A percentile compares a stretch with the other conserved stretches of the same genome.
These are phyloP conservation scores for Acrobasis suavella DNA, from an alignment of 2,888 invertebrate species.

Conservation along the genomic window DNA sequence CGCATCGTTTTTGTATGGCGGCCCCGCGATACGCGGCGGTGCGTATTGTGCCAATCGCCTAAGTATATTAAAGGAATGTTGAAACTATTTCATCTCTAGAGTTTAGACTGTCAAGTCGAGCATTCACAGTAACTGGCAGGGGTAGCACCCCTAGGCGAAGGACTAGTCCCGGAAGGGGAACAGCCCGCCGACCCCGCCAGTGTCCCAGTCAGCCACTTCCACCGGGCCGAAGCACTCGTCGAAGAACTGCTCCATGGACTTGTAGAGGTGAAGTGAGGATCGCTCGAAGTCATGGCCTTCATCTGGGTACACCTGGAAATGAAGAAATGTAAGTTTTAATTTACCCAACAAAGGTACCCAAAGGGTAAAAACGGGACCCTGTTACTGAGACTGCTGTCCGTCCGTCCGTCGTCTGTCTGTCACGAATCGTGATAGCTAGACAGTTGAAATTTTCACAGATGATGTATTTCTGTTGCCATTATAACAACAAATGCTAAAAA, in stretches of 20 bases:
- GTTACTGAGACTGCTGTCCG: too few species aligned
- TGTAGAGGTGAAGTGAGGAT: conserved; percentile 89
- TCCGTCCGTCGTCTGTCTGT: too few species aligned
- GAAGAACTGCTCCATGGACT: conserved; percentile 93
- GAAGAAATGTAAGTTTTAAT: not conserved
- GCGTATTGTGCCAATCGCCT: too few species aligned
- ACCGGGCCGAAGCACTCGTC: conserved; percentile 90
- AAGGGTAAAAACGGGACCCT: too few species aligned
- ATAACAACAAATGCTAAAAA: too few species aligned
- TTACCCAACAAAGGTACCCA: too few species aligned
- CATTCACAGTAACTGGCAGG: conserved; percentile 6
- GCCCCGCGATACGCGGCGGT: too few species aligned
- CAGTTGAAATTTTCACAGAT: too few species aligned
- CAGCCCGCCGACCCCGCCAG: conserved; percentile 79
- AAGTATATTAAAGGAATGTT: not conserved
- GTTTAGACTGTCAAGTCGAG: not conserved
- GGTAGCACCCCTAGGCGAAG: conserved; percentile 23
- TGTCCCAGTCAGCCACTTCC: conserved; percentile 87
- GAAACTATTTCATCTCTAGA: not conserved
- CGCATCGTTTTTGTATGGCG: too few species aligned
- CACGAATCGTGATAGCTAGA: too few species aligned
- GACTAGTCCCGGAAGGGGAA: conserved; percentile 77
- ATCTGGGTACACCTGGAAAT: conserved; percentile 91
- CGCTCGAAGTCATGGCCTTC: conserved; percentile 90
- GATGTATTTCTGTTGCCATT: too few species aligned